Percentiles rank a stretch among this genome's conserved stretches.
Conservation (phyloP, 1,140 invertebrate species). For the Papilio glaucus region DNA sequence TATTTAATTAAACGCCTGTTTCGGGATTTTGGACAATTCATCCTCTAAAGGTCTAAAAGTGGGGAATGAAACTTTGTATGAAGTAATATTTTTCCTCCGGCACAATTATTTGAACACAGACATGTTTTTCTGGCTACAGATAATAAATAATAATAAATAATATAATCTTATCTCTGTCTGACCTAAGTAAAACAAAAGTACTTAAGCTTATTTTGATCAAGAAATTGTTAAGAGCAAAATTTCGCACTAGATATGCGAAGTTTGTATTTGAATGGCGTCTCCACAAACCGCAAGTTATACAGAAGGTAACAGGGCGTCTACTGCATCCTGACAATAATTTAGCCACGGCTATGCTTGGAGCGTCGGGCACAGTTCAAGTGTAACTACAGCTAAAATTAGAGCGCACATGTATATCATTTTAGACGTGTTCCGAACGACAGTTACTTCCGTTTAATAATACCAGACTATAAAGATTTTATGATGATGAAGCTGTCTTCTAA, state of each 20-base stretch:
- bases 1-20: too few relatives aligned
- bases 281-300: conserved; percentile 11
- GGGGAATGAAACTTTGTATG: too few relatives aligned
- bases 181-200: too few relatives aligned
- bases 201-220: too few relatives aligned
- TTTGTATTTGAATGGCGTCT: not conserved
- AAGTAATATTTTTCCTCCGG: too few relatives aligned
- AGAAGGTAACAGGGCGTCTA: not conserved
- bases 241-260: not conserved
- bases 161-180: too few relatives aligned
- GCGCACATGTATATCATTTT: not conserved
- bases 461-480: not conserved
- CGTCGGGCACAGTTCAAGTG: conserved; percentile 51
- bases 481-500: not conserved
- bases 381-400: conserved; percentile 36
- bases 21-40: too few relatives aligned
- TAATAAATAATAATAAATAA: too few relatives aligned
- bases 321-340: conserved; percentile 29
- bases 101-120: too few relatives aligned
- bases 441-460: not conserved
- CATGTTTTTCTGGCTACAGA: too few relatives aligned
- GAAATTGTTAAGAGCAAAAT: not conserved
- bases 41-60: too few relatives aligned
- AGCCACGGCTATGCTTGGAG: conserved; percentile 40
- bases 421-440: too few relatives aligned